Evolutionary conservation across 2,113 vertebrate genomes (phyloP).

Genomic region (Genyomyrus donnyi): DNA sequence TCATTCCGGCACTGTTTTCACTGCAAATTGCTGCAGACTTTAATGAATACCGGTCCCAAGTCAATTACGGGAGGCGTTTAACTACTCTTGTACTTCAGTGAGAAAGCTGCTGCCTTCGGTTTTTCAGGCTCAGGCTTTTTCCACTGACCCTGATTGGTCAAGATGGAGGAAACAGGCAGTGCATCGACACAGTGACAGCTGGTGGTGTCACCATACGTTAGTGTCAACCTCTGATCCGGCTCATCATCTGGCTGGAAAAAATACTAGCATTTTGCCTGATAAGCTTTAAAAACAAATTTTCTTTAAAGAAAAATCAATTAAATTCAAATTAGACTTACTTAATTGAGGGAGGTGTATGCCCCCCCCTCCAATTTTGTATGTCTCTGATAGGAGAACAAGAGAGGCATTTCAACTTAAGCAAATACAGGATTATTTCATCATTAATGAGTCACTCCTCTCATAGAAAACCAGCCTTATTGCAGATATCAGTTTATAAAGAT

Average conservation of each 20-base stretch:
- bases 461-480: background rate
- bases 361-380: background rate
- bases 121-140: background rate
- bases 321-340: background rate
- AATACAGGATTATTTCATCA: background rate
- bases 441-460: background rate
- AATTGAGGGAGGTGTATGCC: background rate
- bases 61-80: background rate
- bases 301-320: background rate
- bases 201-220: background rate
- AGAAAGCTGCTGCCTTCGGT: background rate
- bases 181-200: too few species aligned
- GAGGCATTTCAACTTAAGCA: background rate
- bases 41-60: conserved; percentile 7
- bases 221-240: background rate
- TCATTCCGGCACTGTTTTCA: background rate
- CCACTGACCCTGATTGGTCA: background rate
- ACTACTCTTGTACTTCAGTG: background rate
- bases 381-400: background rate
- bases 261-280: background rate
- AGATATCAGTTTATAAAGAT: background rate
- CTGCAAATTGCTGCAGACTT: background rate
- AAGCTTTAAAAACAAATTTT: background rate
- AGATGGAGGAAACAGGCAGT: background rate
- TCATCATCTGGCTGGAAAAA: background rate